phyloP scores from a whole-genome alignment of 2,113 vertebrate genomes.

The Bufo gargarizans region DNA sequence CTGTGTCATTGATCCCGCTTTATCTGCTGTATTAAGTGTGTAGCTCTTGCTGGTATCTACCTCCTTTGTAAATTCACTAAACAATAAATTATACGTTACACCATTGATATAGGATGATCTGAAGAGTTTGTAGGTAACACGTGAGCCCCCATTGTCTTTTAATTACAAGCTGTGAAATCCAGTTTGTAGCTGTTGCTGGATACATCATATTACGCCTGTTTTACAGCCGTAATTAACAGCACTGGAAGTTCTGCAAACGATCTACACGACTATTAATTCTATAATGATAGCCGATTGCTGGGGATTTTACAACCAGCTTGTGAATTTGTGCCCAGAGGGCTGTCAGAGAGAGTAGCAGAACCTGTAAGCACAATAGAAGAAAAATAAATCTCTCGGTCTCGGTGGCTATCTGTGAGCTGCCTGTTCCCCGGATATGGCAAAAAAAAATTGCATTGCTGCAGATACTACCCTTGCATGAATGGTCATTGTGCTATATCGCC shows the following conservation, averaged over 20 bases:
- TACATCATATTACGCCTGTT: constrained; percentile 38
- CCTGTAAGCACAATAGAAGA: neutral
- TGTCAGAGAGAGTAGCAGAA: constrained; percentile 5
- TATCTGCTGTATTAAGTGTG: too few relatives aligned
- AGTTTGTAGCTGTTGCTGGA: neutral
- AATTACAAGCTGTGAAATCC: constrained; percentile 31
- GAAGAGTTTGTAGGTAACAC: constrained; percentile 22
- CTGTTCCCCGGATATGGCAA: neutral
- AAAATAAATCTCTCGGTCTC: neutral
- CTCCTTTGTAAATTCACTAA: neutral
- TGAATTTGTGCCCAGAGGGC: constrained; percentile 51
- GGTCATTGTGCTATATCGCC: neutral
- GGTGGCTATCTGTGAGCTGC: neutral
- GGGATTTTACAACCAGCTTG: constrained; percentile 45
- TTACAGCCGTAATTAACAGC: constrained; percentile 48
- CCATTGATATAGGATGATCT: neutral
- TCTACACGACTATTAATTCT: constrained; percentile 45
- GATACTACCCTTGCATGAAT: neutral
- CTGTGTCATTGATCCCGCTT: too few relatives aligned
- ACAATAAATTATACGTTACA: neutral
- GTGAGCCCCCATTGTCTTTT: constrained; percentile 26
- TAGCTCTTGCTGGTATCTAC: neutral
- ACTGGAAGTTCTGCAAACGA: constrained; percentile 45
- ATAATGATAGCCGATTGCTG: constrained; percentile 26
- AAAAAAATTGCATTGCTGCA: too few relatives aligned